A percentile compares a stretch with the other conserved stretches of the same genome.
These are phyloP conservation scores for Sisyra terminalis DNA, from an alignment of 2,888 invertebrate species.

Conservation along the genomic window DNA sequence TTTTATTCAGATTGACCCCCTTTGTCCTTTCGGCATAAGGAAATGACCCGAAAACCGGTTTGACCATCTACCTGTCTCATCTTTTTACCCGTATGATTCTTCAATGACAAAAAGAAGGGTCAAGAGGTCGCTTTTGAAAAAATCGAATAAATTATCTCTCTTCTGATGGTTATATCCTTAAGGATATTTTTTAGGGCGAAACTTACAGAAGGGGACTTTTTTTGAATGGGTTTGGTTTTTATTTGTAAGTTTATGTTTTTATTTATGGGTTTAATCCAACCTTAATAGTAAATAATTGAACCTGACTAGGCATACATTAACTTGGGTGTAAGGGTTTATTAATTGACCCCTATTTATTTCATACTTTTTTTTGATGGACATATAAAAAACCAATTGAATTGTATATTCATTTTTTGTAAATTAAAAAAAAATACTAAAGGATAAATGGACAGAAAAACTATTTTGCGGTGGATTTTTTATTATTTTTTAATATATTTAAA, in stretches of 20 bases:
- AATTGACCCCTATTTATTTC: constrained; percentile 1
- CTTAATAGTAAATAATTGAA: not conserved
- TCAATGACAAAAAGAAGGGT: not conserved
- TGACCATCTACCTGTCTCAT: constrained; percentile 7
- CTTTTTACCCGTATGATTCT: not conserved
- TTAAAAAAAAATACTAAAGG: too few species aligned
- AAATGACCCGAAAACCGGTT: constrained; percentile 5
- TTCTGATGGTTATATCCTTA: not conserved
- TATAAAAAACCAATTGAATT: too few species aligned
- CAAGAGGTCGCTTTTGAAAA: not conserved
- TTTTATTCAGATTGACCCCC: not conserved
- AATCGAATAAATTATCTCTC: too few species aligned
- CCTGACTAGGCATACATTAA: constrained; percentile 2
- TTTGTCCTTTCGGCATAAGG: too few species aligned
- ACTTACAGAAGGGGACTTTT: not conserved
- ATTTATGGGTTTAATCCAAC: too few species aligned
- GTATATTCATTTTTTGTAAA: too few species aligned
- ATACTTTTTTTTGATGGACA: not conserved
- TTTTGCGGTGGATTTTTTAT: too few species aligned
- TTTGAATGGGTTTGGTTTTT: too few species aligned
- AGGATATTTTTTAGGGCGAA: not conserved
- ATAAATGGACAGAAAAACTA: too few species aligned
- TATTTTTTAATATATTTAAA: too few species aligned
- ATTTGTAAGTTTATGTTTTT: too few species aligned
- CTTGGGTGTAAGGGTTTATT: not conserved